Evolutionary conservation across 64 coral and sea anemone species (phyloP).

Genomic region (Montipora foliosa): DNA sequence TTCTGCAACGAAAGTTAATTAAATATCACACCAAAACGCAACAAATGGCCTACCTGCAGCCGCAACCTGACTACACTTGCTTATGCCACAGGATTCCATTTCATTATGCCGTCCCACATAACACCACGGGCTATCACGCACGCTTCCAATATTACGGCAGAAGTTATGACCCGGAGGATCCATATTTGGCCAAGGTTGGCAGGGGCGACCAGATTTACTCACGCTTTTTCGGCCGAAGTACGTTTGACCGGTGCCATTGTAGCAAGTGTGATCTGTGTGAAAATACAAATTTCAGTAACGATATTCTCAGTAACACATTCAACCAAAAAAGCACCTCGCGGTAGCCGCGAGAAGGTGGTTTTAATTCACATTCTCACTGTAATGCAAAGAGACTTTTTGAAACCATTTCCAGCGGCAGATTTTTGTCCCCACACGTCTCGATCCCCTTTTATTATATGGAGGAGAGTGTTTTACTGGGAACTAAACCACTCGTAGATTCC

Average conservation of each 20-base stretch:
- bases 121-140: constrained; percentile 73
- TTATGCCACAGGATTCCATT: constrained; percentile 62
- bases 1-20: no score
- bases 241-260: constrained; percentile 55
- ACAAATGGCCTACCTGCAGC: not conserved
- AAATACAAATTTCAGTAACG: not conserved
- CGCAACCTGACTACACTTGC: constrained; percentile 42
- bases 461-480: no score
- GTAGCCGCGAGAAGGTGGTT: no score
- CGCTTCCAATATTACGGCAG: constrained; percentile 74
- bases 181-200: constrained; percentile 39
- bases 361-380: no score
- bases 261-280: constrained; percentile 59
- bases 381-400: no score
- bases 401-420: no score
- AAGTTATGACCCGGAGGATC: constrained; percentile 65
- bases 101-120: constrained; percentile 32
- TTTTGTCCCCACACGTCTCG: no score
- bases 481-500: no score
- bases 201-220: constrained; percentile 50
- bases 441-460: no score
- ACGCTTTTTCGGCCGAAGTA: constrained; percentile 74
- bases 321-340: no score
- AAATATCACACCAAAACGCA: no score
- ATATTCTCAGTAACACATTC: no score